These are phyloP conservation scores for Diorhabda elongata DNA, from an alignment of 1,140 invertebrate species.

Conservation along the genomic window DNA sequence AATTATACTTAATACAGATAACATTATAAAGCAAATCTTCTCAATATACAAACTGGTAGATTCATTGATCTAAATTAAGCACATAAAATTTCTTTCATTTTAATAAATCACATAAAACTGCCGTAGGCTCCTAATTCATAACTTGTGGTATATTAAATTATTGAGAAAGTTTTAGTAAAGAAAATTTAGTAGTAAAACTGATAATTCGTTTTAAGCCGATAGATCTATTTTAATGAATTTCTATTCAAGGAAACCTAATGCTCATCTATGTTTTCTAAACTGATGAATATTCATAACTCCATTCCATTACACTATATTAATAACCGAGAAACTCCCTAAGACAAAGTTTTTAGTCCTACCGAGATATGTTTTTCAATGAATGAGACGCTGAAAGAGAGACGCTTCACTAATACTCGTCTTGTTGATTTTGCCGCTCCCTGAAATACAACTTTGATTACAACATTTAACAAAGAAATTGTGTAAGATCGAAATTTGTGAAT, in stretches of 20 bases:
- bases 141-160: too few species aligned
- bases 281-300: background rate
- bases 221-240: background rate
- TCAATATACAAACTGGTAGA: too few species aligned
- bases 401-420: background rate
- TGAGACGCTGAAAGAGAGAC: background rate
- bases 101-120: too few species aligned
- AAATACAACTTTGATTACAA: background rate
- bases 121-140: too few species aligned
- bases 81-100: too few species aligned
- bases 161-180: background rate
- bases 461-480: background rate
- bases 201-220: background rate
- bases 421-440: background rate
- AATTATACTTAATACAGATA: too few species aligned
- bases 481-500: background rate
- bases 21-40: too few species aligned
- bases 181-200: background rate
- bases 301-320: background rate
- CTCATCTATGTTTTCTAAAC: background rate
- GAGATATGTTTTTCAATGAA: background rate
- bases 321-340: background rate
- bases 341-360: background rate
- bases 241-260: background rate
- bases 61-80: too few species aligned